These are phyloP conservation scores for Boulengeromyrus knoepffleri DNA, from an alignment of 2,113 vertebrate species.

Conservation along the genomic window DNA sequence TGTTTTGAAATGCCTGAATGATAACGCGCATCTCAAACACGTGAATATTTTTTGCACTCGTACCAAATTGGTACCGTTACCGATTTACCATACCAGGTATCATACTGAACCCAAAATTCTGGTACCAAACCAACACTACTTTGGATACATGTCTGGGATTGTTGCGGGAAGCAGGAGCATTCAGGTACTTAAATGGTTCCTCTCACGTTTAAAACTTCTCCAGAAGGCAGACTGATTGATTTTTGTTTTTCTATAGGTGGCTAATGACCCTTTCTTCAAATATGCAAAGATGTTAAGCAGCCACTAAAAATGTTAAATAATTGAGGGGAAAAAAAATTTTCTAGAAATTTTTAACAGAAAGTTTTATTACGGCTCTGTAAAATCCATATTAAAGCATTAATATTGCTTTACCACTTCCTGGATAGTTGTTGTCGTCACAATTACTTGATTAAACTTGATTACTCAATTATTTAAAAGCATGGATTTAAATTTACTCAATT, in stretches of 20 bases:
- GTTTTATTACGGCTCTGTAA: background rate
- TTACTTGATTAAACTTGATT: too few relatives aligned
- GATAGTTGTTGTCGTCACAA: too few relatives aligned
- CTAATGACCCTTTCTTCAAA: background rate
- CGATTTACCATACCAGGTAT: too few relatives aligned
- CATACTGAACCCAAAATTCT: too few relatives aligned
- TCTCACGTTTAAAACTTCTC: background rate
- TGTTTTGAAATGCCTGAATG: too few relatives aligned
- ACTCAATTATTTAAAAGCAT: too few relatives aligned
- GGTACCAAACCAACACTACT: too few relatives aligned
- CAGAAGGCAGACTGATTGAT: background rate
- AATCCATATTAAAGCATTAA: background rate
- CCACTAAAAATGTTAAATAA: background rate
- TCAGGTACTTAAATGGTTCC: slow-evolving; percentile 7
- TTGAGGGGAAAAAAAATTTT: background rate
- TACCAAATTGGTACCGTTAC: too few relatives aligned
- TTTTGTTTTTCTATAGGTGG: background rate
- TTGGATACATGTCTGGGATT: slow-evolving; percentile 25
- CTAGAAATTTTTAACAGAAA: background rate
- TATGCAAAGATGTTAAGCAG: background rate
- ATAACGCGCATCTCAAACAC: too few relatives aligned
- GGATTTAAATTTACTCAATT: too few relatives aligned
- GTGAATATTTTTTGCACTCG: too few relatives aligned
- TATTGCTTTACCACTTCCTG: background rate
- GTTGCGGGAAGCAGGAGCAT: slow-evolving; percentile 13